phyloP scores from a whole-genome alignment of 2,797 vertebrate species.

The Coregonus sp. region DNA sequence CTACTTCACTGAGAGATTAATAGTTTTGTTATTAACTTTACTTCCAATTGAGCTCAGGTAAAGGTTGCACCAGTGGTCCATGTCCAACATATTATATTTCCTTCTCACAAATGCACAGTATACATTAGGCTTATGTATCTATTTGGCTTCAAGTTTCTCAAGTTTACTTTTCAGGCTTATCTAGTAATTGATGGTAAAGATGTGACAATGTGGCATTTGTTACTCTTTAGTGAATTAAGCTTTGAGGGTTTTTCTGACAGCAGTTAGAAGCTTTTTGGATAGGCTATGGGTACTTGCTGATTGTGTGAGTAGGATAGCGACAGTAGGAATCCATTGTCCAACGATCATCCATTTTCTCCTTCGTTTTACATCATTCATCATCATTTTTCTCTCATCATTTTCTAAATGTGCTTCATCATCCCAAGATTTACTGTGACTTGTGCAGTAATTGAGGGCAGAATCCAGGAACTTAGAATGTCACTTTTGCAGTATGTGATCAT shows the following conservation, averaged over 20 bases:
- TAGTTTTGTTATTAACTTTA: neutral
- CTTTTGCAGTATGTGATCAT: neutral
- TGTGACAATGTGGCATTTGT: neutral
- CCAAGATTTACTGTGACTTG: neutral
- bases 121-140: neutral
- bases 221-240: neutral
- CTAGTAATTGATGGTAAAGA: neutral
- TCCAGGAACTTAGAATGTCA: neutral
- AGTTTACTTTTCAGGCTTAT: neutral
- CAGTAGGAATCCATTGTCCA: neutral
- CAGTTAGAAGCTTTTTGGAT: neutral
- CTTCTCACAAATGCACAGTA: neutral
- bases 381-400: neutral
- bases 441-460: neutral
- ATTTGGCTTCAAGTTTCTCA: neutral
- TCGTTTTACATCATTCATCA: neutral
- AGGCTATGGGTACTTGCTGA: neutral
- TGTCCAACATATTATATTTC: neutral
- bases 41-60: neutral
- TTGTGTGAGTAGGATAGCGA: neutral
- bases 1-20: neutral
- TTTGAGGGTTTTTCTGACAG: neutral
- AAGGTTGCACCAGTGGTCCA: neutral
- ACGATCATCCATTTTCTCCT: neutral
- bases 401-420: constrained; percentile 4